Evolutionary conservation across 2,797 vertebrate species (phyloP), one percentile per base, ranked within the genome.

Genomic region (Darevskia mixta): DNA sequence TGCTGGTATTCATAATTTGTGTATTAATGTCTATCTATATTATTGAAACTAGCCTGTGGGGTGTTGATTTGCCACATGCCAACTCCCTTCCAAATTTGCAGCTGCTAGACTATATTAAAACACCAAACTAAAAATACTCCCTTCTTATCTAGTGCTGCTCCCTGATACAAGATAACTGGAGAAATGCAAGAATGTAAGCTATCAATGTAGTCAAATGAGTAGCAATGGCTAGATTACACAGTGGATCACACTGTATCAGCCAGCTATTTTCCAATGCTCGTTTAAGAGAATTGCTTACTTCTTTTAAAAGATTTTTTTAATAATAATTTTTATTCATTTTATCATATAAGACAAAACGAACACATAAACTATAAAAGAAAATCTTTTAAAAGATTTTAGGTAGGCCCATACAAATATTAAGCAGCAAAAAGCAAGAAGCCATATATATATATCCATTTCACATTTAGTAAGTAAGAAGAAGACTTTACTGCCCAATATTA

Each of bases 21-120:
- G 35, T 81, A 81, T 64, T 27, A 67, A 66, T 32, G 75, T 69
- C 66, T 79, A 3, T 45, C 25, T 86, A 35, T 8, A 25, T 15
- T 86, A 79, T 11, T 85, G 73, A 67, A 86, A 78, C n/a, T 49
- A 58, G 41, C 38, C 66, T 86, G 75, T 67, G n/a, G 43, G 66
- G 29, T 82, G 41, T 32, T 82, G 38, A 75, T 66, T 17, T 79
- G 38, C 41, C 66, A 43, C 18, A 67, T 77, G 35, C 6, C 73
- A 66, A 5, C 29, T 78, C 29, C 49, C 5, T 25, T 81, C 43
- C 38, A 32, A 78, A 86, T 38, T 49, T 35, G 29, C 32, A 67
- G 38, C 75, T 86, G 75, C 29, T 45, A 41, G 29, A 67, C 23
- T 64, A 81, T 81, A 27, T 81, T 86, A 64, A 78, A 86, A 67